These are phyloP conservation scores for Drosophila recens DNA, from an alignment of 2,888 invertebrate genomes.

Conservation along the genomic window DNA sequence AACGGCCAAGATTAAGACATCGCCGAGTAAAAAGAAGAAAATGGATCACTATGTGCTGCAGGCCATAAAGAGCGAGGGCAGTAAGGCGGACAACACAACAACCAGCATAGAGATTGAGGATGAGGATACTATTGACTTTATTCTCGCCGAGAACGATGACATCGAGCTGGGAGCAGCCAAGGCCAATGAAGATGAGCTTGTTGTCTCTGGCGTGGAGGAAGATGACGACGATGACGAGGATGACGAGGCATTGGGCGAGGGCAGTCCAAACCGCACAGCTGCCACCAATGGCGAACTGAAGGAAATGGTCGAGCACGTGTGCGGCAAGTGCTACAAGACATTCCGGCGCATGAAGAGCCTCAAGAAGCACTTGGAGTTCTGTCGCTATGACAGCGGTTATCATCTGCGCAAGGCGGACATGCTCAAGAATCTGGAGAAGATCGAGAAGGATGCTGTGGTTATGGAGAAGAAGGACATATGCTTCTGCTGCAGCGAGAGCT, in stretches of 20 bases:
- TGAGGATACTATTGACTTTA: constrained; percentile 79
- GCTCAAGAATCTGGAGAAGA: constrained; percentile 82
- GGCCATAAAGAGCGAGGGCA: constrained; percentile 76
- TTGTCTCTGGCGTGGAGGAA: constrained; percentile 62
- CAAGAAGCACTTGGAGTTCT: constrained; percentile 83
- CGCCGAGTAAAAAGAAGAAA: constrained; percentile 61
- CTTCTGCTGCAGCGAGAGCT: constrained; percentile 85
- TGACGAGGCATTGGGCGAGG: constrained; percentile 28
- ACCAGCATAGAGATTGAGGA: constrained; percentile 51
- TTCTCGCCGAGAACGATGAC: constrained; percentile 74
- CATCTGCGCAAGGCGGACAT: constrained; percentile 81
- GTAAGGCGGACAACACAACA: constrained; percentile 51
- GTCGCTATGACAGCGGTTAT: constrained; percentile 82
- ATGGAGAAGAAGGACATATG: constrained; percentile 84
- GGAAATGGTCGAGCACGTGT: constrained; percentile 84
- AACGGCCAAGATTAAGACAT: constrained; percentile 67
- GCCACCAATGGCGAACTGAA: constrained; percentile 63
- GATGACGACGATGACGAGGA: constrained; percentile 70
- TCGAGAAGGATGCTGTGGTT: constrained; percentile 82
- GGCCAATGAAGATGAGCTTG: constrained; percentile 57
- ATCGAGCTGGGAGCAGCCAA: constrained; percentile 43
- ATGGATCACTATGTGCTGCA: constrained; percentile 83
- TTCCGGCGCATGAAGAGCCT: constrained; percentile 83
- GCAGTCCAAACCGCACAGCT: constrained; percentile 21
- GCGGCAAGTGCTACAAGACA: constrained; percentile 84